Evolutionary conservation across 2,113 vertebrate genomes (phyloP), one percentile per base, ranked within the genome.

Genomic region (Lamprotornis superbus): DNA sequence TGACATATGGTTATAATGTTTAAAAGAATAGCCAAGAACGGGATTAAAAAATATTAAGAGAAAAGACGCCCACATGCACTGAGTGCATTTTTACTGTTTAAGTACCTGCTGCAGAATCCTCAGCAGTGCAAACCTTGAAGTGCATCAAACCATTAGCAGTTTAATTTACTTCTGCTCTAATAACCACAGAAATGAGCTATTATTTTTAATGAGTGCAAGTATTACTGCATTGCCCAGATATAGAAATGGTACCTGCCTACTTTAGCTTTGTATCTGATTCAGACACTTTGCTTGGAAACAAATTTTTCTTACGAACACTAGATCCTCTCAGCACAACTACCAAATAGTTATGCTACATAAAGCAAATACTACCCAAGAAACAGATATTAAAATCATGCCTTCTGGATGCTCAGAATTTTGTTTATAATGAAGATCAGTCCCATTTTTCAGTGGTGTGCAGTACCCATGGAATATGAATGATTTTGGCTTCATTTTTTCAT

Each of bases 121-220:
- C 85, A 92, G 53, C n/a, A 37, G 37, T 60, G 81, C 56, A 83
- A 89, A 87, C 56, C 60, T 68, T 86, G 49, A 87, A 95, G 89
- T 92, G 84, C 82, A 85, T 79, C 91, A 92, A 77, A 63, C 74
- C 83, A 80, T 83, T 86, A 95, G 91, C 78, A 87, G 94, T 95
- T 95, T 89, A 75, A 95, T 93, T 95, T 93, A 82, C 93, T 95
- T 94, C 79, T 91, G 93, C 83, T 96, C 89, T 96, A 84, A 94
- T 95, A 97, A 93, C 76, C 93, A 95, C 87, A 94, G 89, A 97
- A 95, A 97, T 94, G 59, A 95, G 85, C 85, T 96, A 91, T 96
- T 95, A 94, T 91, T 97, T 96, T 97, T 96, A 94, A 97, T 88
- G 95, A 96, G 60, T 75, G 42, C 64, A 70, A 78, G 76, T 75